These are phyloP conservation scores for Eolophus roseicapilla DNA, from an alignment of 2,113 vertebrate species.

Conservation along the genomic window DNA sequence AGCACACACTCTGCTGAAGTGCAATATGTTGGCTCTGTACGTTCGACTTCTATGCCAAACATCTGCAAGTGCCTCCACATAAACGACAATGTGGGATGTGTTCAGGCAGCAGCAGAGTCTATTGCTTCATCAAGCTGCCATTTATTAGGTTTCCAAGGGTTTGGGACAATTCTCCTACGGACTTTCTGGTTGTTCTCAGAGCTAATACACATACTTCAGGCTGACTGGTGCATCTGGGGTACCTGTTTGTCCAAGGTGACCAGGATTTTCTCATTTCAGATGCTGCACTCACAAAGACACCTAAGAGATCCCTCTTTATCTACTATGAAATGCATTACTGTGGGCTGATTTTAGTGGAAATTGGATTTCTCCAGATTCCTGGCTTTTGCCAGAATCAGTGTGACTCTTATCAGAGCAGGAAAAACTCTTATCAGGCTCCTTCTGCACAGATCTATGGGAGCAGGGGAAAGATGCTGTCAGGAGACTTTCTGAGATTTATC, in stretches of 20 bases:
- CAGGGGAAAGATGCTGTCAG: not conserved
- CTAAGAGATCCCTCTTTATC: not conserved
- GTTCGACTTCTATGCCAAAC: not conserved
- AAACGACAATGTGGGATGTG: not conserved
- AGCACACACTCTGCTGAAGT: not conserved
- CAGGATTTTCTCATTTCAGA: not conserved
- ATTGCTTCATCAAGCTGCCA: not conserved
- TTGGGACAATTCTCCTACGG: not conserved
- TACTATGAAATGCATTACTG: not conserved
- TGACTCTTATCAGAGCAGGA: not conserved
- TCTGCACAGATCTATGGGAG: not conserved
- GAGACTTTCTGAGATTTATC: not conserved
- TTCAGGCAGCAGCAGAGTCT: not conserved
- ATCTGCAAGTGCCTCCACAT: not conserved
- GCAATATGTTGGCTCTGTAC: not conserved
- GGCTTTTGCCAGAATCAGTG: not conserved
- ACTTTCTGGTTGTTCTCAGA: not conserved
- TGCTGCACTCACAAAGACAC: not conserved
- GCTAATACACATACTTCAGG: not conserved
- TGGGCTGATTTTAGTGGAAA: not conserved
- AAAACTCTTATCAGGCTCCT: not conserved
- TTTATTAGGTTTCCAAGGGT: not conserved
- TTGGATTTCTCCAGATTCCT: not conserved
- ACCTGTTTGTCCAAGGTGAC: not conserved
- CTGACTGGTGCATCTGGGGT: not conserved